A percentile compares a stretch with the other conserved stretches of the same genome.
Conservation (phyloP, 2,797 vertebrate species). For the Semotilus atromaculatus region DNA sequence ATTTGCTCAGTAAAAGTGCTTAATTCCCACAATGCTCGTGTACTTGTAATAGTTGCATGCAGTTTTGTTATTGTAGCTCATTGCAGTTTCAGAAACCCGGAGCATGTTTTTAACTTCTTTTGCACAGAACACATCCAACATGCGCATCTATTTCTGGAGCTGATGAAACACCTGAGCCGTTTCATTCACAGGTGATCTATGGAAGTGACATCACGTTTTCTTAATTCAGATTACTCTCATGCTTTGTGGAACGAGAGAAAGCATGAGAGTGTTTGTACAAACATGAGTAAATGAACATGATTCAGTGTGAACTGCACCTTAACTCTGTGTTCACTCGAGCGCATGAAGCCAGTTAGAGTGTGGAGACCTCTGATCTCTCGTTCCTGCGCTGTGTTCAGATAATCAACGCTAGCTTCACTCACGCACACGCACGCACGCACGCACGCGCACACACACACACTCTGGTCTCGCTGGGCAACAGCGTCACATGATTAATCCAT, state of each 20-base stretch:
- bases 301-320: neutral
- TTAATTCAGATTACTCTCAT: neutral
- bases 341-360: neutral
- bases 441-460: no score
- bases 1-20: no score
- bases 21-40: neutral
- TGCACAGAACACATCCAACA: neutral
- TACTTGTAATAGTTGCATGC: neutral
- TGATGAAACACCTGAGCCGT: neutral
- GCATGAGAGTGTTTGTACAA: neutral
- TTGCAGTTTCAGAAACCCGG: neutral
- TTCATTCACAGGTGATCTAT: neutral
- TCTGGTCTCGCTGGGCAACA: conserved; percentile 37
- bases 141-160: neutral
- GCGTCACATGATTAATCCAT: conserved; percentile 45
- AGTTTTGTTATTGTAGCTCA: neutral
- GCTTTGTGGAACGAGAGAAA: no score
- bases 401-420: neutral
- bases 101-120: neutral
- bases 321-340: neutral
- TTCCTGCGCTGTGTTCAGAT: neutral
- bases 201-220: neutral
- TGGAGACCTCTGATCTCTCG: neutral
- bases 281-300: no score
- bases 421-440: no score